These are phyloP conservation scores for Sebastes trivittatus DNA, from an alignment of 2,797 vertebrate species.

Conservation along the genomic window DNA sequence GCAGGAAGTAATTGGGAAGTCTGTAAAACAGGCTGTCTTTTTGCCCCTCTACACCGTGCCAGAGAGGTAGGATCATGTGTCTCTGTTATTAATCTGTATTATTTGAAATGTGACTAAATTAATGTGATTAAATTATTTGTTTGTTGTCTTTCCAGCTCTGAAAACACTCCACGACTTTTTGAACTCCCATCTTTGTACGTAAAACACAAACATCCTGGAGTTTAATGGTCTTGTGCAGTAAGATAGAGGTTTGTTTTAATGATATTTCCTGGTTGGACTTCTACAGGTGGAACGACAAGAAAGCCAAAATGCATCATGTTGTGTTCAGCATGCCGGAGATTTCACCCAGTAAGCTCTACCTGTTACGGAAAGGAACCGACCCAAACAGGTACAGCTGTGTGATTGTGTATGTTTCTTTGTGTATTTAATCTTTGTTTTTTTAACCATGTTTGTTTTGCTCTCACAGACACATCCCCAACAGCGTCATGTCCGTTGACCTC, in stretches of 20 bases:
- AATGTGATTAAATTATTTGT: neutral
- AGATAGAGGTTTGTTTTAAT: neutral
- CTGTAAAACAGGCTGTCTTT: constrained; percentile 88
- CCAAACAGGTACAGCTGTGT: constrained; percentile 85
- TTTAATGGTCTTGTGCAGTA: neutral
- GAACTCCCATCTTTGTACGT: constrained; percentile 95
- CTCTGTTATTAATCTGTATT: neutral
- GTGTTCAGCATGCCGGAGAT: constrained; percentile 92
- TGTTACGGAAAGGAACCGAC: constrained; percentile 91
- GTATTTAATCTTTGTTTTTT: neutral
- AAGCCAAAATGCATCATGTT: constrained; percentile 89
- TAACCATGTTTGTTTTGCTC: neutral
- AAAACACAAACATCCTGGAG: neutral
- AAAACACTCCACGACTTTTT: constrained; percentile 86
- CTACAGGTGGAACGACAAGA: constrained; percentile 95
- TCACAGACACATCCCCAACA: constrained; percentile 83
- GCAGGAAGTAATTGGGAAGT: constrained; percentile 94
- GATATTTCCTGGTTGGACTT: neutral
- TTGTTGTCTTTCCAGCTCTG: constrained; percentile 83
- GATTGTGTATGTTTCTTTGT: neutral
- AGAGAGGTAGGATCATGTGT: constrained; percentile 82
- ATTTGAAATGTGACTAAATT: neutral
- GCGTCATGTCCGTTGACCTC: constrained; percentile 88
- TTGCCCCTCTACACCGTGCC: constrained; percentile 87
- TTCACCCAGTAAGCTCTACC: constrained; percentile 88